Conservation (phyloP, 2,113 vertebrate species). For the Perca schrenkii region DNA sequence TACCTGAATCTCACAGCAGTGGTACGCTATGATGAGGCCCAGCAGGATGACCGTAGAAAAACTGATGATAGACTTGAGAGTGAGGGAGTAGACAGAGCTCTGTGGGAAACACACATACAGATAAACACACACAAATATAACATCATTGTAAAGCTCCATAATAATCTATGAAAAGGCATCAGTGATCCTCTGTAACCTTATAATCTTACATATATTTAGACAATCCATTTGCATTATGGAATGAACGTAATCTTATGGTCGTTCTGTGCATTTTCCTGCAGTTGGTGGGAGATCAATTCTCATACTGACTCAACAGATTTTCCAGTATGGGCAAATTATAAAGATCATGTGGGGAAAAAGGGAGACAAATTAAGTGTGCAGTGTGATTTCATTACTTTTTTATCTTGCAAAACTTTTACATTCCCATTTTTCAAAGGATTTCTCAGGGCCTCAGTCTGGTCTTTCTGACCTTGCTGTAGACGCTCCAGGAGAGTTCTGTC, state of each 20-base stretch:
- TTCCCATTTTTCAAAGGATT: not conserved
- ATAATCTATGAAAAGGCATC: slow-evolving; percentile 30
- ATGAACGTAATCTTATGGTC: slow-evolving; percentile 29
- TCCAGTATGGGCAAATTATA: not conserved
- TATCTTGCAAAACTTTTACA: not conserved
- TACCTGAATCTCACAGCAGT: slow-evolving; percentile 96
- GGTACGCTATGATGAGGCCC: slow-evolving; percentile 93
- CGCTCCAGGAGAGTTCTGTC: slow-evolving; percentile 95
- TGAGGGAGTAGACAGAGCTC: slow-evolving; percentile 93
- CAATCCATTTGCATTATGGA: slow-evolving; percentile 35
- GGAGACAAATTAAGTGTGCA: not conserved
- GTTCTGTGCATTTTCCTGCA: slow-evolving; percentile 14
- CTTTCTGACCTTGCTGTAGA: slow-evolving; percentile 93
- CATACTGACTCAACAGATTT: not conserved
- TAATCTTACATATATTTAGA: slow-evolving; percentile 42
- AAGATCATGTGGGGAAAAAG: not conserved
- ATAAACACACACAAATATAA: slow-evolving; percentile 19
- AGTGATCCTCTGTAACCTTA: slow-evolving; percentile 15
- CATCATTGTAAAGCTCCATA: slow-evolving; percentile 23
- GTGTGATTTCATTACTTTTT: not conserved
- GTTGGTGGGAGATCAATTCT: not conserved
- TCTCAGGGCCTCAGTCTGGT: not conserved
- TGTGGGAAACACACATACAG: slow-evolving; percentile 67
- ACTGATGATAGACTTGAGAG: slow-evolving; percentile 96
- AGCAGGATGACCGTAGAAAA: slow-evolving; percentile 93